phyloP scores from a whole-genome alignment of 2,113 vertebrate species.

The Sinocyclocheilus rhinocerous region DNA sequence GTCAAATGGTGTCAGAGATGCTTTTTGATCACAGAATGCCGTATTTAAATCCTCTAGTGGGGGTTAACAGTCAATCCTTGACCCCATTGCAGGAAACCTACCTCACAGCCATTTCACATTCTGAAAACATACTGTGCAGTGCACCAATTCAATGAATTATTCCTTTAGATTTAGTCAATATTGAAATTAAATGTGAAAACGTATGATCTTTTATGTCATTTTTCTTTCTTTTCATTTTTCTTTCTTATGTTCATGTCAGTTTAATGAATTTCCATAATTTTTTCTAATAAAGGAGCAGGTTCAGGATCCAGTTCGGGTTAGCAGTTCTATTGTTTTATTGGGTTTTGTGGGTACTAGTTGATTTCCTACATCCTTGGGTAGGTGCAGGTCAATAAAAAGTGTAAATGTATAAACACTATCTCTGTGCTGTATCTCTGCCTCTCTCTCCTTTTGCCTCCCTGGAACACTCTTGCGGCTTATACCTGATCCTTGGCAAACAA shows the following conservation, averaged over 20 bases:
- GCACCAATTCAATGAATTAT: not conserved
- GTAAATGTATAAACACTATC: not conserved
- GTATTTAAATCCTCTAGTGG: not conserved
- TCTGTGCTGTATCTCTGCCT: not conserved
- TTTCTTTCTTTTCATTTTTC: no score
- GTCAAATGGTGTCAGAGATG: no score
- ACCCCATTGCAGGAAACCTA: not conserved
- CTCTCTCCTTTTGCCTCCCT: not conserved
- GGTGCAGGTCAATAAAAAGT: constrained; percentile 20
- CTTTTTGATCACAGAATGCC: not conserved
- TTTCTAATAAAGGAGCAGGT: not conserved
- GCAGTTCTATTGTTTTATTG: not conserved
- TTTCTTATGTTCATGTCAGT: not conserved
- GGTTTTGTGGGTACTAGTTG: not conserved
- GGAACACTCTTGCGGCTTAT: not conserved
- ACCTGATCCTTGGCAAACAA: constrained; percentile 25
- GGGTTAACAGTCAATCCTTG: no score
- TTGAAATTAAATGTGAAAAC: no score
- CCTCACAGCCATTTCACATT: not conserved
- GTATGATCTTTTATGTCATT: no score
- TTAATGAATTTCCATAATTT: not conserved
- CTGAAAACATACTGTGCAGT: not conserved
- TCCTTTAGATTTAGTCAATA: not conserved
- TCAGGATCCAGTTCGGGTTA: not conserved
- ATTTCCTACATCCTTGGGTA: not conserved